Evolutionary conservation across 2,888 invertebrate species (phyloP).

Genomic region (Drosophila silvestris): DNA sequence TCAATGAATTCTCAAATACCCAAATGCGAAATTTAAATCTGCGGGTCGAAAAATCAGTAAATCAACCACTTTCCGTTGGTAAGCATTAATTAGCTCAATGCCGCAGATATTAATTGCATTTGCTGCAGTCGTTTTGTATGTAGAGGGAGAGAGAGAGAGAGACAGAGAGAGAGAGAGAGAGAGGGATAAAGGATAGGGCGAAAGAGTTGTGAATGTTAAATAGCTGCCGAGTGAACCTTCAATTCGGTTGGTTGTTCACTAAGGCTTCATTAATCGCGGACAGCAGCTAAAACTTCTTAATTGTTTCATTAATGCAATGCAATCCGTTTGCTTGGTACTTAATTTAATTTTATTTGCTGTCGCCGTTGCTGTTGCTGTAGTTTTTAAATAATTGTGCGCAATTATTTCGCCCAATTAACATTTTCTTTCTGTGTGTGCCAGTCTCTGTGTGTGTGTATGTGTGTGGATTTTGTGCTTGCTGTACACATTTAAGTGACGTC

Average conservation of each 20-base stretch:
- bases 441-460: conserved; percentile 21
- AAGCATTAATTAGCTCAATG: conserved; percentile 60
- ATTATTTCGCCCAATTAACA: conserved; percentile 80
- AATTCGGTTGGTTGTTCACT: conserved; percentile 46
- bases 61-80: conserved; percentile 14
- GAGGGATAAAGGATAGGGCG: not conserved
- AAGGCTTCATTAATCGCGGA: conserved; percentile 74
- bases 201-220: conserved; percentile 29
- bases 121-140: conserved; percentile 36
- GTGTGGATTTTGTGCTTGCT: conserved; percentile 53
- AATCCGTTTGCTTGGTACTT: conserved; percentile 76
- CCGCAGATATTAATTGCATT: conserved; percentile 61
- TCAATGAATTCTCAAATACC: not conserved
- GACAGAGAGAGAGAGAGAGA: too few species aligned
- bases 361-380: conserved; percentile 48
- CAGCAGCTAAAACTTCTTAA: conserved; percentile 65
- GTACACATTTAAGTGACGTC: conserved; percentile 73
- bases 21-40: conserved; percentile 14
- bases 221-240: conserved; percentile 25
- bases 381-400: conserved; percentile 79
- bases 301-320: conserved; percentile 79
- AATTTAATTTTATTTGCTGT: conserved; percentile 78
- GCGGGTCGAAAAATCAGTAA: conserved; percentile 7
- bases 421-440: conserved; percentile 41
- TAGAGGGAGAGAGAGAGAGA: not conserved